Evolutionary conservation across 2,113 vertebrate species (phyloP), one percentile per base, ranked within the genome.

Genomic region (Oenanthe melanoleuca): DNA sequence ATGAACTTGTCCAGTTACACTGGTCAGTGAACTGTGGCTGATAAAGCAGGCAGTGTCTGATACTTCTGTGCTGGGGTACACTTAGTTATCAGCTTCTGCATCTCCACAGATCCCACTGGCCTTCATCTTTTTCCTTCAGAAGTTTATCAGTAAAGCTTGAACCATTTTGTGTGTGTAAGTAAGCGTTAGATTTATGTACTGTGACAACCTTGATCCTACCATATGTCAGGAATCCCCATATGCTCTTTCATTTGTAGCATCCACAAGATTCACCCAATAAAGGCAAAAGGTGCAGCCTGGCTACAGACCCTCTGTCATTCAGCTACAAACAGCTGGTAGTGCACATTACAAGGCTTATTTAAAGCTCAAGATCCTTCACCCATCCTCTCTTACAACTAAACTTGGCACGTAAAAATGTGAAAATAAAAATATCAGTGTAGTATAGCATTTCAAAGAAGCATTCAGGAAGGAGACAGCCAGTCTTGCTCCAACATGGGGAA

Each of bases 371-470:
- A 33, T 85, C 86, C 95, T 95, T 91, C 89, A 89, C 79, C 34
- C 86, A 82, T 79, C 64, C 80, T 59, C 64, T 79, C 92, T 31
- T 71, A 74, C 70, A 96, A 66, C 94, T 83, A 87, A 89, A 79
- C 29, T 50, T 89, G 87, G 95, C 91, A 94, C 0, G 12, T 93
- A 95, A 95, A 95, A 89, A 74, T 72, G 55, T 31, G 57, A 93
- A 95, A 96, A 95, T 93, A 95, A 91, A 97, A 96, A 96, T 95
- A 86, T 79, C 93, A 14, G 89, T 81, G 93, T 55, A 92, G 96
- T 96, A 80, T 97, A 95, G 64, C 15, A 14, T 97, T 97, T 96
- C 96, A 97, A 95, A 95, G 94, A 89, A 88, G 73, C 31, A 89
- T 96, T 56, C 78, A 93, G 94, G 91, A 97, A 93, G 91, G 78